Evolutionary conservation across 2,113 vertebrate species (phyloP), one percentile per base, ranked within the genome.

Genomic region (Narcine bancroftii): DNA sequence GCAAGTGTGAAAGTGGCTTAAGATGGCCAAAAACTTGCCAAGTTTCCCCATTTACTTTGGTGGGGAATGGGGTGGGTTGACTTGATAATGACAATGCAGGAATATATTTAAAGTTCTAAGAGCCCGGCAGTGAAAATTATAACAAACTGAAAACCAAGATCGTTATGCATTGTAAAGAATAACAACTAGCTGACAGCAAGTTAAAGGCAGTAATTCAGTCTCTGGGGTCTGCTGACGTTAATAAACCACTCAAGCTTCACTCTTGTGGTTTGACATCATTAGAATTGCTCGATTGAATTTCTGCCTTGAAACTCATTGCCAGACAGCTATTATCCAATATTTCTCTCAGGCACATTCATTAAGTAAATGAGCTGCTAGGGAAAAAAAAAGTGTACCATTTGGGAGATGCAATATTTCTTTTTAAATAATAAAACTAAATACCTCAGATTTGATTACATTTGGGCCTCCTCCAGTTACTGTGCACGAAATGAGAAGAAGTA

Each of bases 261-360:
- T 66, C 63, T 91, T 1, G 24, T 91, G 87, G 89, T 91, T 69
- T 91, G 89, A 69, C 89, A 91, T 91, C 65, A 91, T 91, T 91
- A 91, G 89, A 91, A 69, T 26, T 91, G 89, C 63, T 91, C 65
- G 42, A 91, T 91, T 91, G 87, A 91, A 66, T 91, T 91, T 91
- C 87, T 91, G 87, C 21, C 60, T 91, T 69, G 26, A 69, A 91
- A 47, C 89, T 71, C 89, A 45, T 60, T 91, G 89, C 65, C 65
- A 66, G 89, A 69, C 65, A 91, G 65, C 89, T 91, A 91, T 91
- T 91, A 66, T 91, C 89, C 89, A 91, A 91, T 91, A 91, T 69
- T 91, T 91, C 89, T 91, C 65, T 91, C 65, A 39, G 63, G 89
- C 89, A 91, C 65, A 69, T 69, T 91, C 89, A 91, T 91, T 91